Conservation (phyloP, 2,797 vertebrate species). For the Furcifer pardalis region DNA sequence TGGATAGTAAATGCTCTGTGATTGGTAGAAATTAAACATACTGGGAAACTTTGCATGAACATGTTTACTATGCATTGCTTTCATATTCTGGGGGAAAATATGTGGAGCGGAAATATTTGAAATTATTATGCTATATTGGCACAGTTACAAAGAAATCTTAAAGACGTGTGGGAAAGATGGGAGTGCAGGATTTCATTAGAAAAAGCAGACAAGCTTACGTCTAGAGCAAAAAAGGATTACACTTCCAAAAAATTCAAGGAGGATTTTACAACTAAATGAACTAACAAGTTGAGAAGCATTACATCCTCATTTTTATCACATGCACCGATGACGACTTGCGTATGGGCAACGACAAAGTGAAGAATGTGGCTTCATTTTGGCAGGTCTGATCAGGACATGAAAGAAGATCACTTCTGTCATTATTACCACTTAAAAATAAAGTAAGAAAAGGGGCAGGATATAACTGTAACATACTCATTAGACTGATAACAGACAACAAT, state of each 20-base stretch:
- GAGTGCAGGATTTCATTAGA: neutral
- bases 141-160: neutral
- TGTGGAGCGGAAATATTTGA: neutral
- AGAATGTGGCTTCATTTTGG: too few relatives aligned
- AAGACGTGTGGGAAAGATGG: neutral
- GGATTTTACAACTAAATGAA: neutral
- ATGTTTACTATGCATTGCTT: neutral
- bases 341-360: too few relatives aligned
- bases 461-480: too few relatives aligned
- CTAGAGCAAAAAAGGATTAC: neutral
- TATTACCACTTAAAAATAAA: too few relatives aligned
- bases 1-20: slow-evolving; percentile 1
- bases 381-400: too few relatives aligned
- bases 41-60: neutral
- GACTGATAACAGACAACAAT: neutral
- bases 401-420: too few relatives aligned
- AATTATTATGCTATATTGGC: neutral
- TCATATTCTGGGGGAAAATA: neutral
- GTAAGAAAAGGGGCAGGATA: too few relatives aligned
- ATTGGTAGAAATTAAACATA: neutral
- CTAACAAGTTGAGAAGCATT: neutral
- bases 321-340: too few relatives aligned
- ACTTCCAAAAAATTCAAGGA: neutral
- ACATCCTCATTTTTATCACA: too few relatives aligned
- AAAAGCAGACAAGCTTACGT: neutral